Conservation (phyloP, 2,888 invertebrate species). For the Apoderus coryli region DNA sequence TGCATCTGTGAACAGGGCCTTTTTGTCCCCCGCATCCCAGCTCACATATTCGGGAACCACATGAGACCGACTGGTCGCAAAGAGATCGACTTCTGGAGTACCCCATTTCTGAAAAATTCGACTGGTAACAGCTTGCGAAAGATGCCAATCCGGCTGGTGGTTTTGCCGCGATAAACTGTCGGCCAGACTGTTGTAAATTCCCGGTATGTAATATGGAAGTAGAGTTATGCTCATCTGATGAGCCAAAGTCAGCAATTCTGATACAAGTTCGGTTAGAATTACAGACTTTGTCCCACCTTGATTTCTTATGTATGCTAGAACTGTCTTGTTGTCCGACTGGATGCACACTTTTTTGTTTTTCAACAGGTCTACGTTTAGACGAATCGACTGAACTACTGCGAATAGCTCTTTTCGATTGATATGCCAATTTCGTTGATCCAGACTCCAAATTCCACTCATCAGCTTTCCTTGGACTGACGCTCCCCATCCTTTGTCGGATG, state of each 20-base stretch:
- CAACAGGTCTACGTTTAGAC: not conserved
- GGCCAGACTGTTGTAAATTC: conserved; percentile 16
- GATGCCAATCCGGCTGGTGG: conserved; percentile 14
- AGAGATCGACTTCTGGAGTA: conserved; percentile 14
- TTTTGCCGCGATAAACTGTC: conserved; percentile 15
- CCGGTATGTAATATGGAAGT: too few species aligned
- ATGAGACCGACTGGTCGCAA: conserved; percentile 14
- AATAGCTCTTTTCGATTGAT: conserved; percentile 11
- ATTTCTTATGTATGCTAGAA: too few species aligned
- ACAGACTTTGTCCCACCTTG: conserved; percentile 10
- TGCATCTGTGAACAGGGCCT: conserved; percentile 14
- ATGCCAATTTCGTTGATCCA: conserved; percentile 10
- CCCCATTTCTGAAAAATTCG: conserved; percentile 16
- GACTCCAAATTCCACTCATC: too few species aligned
- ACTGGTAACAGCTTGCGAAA: conserved; percentile 8
- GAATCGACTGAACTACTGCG: conserved; percentile 7
- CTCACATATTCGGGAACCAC: conserved; percentile 9
- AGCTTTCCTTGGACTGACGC: conserved; percentile 6
- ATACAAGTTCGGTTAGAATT: conserved; percentile 4
- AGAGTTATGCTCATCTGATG: too few species aligned
- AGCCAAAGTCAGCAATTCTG: too few species aligned
- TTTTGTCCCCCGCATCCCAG: conserved; percentile 9
- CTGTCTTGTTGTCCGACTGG: conserved; percentile 14
- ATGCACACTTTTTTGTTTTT: conserved; percentile 9
- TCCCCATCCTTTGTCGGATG: too few species aligned